Evolutionary conservation across 92 coral and sea anemone species (phyloP).

Genomic region (Actinernus sp.): DNA sequence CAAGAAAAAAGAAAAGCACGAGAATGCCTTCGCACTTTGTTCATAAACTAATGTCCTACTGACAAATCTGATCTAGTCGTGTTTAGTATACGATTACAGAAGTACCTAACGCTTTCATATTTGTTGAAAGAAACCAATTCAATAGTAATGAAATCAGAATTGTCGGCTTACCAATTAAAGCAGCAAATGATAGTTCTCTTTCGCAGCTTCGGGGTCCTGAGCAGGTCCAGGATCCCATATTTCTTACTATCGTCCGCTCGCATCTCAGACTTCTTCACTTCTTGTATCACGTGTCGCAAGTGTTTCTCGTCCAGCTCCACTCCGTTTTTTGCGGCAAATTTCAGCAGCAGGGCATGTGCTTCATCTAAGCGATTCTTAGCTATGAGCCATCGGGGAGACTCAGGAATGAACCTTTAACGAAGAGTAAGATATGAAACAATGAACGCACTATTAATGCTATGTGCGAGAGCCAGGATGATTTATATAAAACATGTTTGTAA

Average conservation of each 20-base stretch:
- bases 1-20: too few species aligned
- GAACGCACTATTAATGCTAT: too few species aligned
- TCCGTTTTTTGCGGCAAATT: slow-evolving; percentile 55
- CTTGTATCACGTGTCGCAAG: slow-evolving; percentile 65
- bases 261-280: slow-evolving; percentile 66
- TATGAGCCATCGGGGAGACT: slow-evolving; percentile 84
- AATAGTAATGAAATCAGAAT: too few species aligned
- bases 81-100: too few species aligned
- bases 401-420: slow-evolving; percentile 81
- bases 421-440: too few species aligned
- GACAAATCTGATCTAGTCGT: too few species aligned
- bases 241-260: slow-evolving; percentile 28
- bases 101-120: too few species aligned
- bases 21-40: too few species aligned
- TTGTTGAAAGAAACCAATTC: too few species aligned
- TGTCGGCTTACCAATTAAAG: slow-evolving; percentile 84
- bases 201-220: slow-evolving; percentile 74
- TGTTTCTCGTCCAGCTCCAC: slow-evolving; percentile 54
- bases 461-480: too few species aligned
- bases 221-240: slow-evolving; percentile 66
- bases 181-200: slow-evolving; percentile 81
- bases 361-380: slow-evolving; percentile 80
- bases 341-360: slow-evolving; percentile 66
- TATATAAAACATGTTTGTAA: too few species aligned
- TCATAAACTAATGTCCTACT: too few species aligned